Conservation (phyloP, 2,888 invertebrate genomes). For the Pyralis farinalis region DNA sequence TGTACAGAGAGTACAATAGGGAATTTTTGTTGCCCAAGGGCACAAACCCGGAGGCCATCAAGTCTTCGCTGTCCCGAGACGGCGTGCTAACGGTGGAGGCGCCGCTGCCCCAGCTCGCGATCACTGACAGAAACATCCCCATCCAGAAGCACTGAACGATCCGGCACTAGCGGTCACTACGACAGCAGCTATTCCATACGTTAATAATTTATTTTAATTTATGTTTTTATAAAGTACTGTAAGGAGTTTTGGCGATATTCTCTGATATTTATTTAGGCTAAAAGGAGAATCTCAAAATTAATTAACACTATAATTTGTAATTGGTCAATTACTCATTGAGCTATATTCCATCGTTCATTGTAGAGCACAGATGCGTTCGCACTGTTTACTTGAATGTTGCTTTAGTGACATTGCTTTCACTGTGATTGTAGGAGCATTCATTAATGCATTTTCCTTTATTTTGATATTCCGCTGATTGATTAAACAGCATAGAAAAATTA, state of each 20-base stretch:
- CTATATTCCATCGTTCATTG: constrained; percentile 40
- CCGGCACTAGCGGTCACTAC: constrained; percentile 33
- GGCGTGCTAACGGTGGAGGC: constrained; percentile 98
- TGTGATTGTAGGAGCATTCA: constrained; percentile 55
- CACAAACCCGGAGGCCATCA: constrained; percentile 97
- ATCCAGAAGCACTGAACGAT: constrained; percentile 83
- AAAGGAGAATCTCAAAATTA: constrained; percentile 71
- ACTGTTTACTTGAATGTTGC: constrained; percentile 44
- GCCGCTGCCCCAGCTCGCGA: constrained; percentile 93
- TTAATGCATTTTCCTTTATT: constrained; percentile 56
- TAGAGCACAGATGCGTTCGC: constrained; percentile 43
- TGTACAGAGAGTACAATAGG: constrained; percentile 98
- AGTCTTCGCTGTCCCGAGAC: constrained; percentile 97
- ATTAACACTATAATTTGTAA: constrained; percentile 45
- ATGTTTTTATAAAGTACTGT: constrained; percentile 60
- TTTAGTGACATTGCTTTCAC: constrained; percentile 57
- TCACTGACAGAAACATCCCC: constrained; percentile 91
- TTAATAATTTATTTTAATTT: constrained; percentile 79
- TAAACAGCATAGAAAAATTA: constrained; percentile 21
- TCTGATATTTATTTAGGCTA: constrained; percentile 67
- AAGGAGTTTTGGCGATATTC: constrained; percentile 63
- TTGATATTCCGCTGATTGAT: constrained; percentile 37
- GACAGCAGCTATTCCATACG: constrained; percentile 77
- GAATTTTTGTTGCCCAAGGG: constrained; percentile 98
- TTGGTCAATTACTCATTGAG: constrained; percentile 49